Percentiles rank a stretch among this genome's conserved stretches.
phyloP scores from a whole-genome alignment of 2,888 invertebrate genomes.

The Campopleginae sp. region DNA sequence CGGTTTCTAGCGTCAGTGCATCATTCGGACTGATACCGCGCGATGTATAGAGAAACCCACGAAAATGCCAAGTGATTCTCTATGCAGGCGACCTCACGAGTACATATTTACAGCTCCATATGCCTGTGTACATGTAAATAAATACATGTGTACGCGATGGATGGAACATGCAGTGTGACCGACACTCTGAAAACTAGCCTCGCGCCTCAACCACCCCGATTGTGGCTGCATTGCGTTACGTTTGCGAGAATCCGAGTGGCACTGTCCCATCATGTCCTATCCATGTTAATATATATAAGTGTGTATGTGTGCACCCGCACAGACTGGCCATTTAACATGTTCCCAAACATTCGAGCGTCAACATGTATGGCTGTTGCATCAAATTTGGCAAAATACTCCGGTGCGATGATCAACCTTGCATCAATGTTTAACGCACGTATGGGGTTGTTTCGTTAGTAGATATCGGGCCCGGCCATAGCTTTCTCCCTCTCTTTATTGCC shows the following conservation, averaged over 20 bases:
- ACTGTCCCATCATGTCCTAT: conserved; percentile 10
- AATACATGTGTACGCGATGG: conserved; percentile 10
- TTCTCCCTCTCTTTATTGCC: neutral
- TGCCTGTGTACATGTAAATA: neutral
- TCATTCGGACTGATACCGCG: conserved; percentile 54
- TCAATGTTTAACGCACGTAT: conserved; percentile 17
- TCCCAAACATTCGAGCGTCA: conserved; percentile 57
- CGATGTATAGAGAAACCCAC: conserved; percentile 35
- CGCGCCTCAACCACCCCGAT: conserved; percentile 39
- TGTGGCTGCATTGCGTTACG: conserved; percentile 43
- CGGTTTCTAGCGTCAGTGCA: conserved; percentile 53
- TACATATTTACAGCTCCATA: conserved; percentile 18
- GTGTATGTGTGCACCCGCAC: neutral
- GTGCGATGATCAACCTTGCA: conserved; percentile 25
- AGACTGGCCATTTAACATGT: conserved; percentile 44
- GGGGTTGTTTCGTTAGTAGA: conserved; percentile 34
- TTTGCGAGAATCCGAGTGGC: conserved; percentile 27
- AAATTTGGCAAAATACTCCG: conserved; percentile 74
- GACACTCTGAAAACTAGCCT: conserved; percentile 60
- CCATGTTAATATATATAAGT: conserved; percentile 20
- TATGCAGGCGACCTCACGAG: conserved; percentile 9
- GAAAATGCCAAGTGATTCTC: conserved; percentile 53
- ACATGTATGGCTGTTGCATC: conserved; percentile 62
- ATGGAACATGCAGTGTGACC: conserved; percentile 52
- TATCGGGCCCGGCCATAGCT: conserved; percentile 23